Base-by-base conservation (phyloP, 2,113 vertebrate genomes). In the Stercorarius parasiticus region DNA sequence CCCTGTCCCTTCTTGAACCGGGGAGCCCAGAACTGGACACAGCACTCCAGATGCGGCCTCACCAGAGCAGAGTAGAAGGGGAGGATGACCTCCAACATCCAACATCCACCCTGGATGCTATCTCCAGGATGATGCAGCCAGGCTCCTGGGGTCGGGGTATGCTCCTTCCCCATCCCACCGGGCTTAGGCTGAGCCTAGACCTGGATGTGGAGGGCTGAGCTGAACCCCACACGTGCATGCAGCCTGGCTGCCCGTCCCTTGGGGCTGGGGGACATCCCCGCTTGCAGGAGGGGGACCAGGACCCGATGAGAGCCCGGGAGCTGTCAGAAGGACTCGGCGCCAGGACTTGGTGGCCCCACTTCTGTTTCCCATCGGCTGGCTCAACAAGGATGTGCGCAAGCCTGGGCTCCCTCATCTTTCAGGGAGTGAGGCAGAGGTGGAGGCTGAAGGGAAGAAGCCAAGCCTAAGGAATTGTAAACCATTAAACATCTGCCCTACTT, bases 401-500 rank as follows among this genome's bases (percentile, higher is more conserved):
- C 43, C 15, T 32, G 52, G 69, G 16, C 10, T 17, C 17, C 61
- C 52, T 15, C 25, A 5, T 55, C 32, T 45, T 53, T 36, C 11
- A 16, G 25, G 34, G 29, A 64, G 18, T n/a, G 38, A 32, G n/a
- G 50, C 32, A 53, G 66, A 45, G 32, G 7, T 52, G 42, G 61
- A 65, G 49, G 55, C 4, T 78, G 77, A 49, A 72, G 66, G 29
- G 42, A 83, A 81, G n/a, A 66, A 82, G 52, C 30, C 67, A 49
- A 73, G 40, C 72, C 67, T 32, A 53, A 64, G 64, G 72, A 78
- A 64, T 4, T 64, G 49, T 52, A 76, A 86, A 38, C 67, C 47
- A 64, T 78, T 85, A 74, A 71, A 86, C 74, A 55, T 50, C 78
- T 95, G 84, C 38, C 59, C 78, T 84, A 38, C 61, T 93, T 95